Base-by-base conservation (phyloP, 1,140 invertebrate genomes). In the Caenorhabditis inopinata region DNA sequence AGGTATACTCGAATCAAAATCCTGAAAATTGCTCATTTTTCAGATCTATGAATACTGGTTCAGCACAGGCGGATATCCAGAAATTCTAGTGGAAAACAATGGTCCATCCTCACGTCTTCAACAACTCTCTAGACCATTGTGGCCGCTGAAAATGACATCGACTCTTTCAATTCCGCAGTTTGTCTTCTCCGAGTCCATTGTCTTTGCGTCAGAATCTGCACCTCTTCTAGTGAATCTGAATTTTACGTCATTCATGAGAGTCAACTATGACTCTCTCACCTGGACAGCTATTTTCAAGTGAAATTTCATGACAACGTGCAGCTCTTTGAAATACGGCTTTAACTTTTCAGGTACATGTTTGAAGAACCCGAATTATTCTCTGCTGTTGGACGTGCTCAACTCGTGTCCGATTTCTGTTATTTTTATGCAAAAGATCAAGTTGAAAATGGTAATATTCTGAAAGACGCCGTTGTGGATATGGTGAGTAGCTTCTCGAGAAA, bases 371-470 rank as follows among this genome's bases (percentile, higher is more conserved):
- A 42, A 25, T 18, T 42, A n/a, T 81, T 81, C 25, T 47, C 74
- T 9, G 29, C 80, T 1, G 76, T 78, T 32, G 80, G 74, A 18
- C 16, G 80, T 12, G 80, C 80, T 23, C 80, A 81, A 38, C 45
- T 81, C 14, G 75, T 81, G 1, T 77, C 74, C 1, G 80, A 81
- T 77, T 76, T 81, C 18, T 81, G 80, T 47, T 81, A 68, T 68
- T 81, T 77, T 27, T 77, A 68, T 29, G 53, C 74, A n/a, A 38
- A 68, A 38, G 58, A 68, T 29, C 9, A 25, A 2, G 58, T 68
- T 23, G 58, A 68, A 9, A 68, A 68, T 68, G 58, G 58, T 38
- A 42, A 18, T 18, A 68, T 68, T 38, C n/a, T 68, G 32, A 68
- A 68, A 11, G 58, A 68, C 1, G 58, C 58, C 16, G 58, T 68